Evolutionary conservation across 1,140 invertebrate genomes (phyloP).

Genomic region (Drosophila nannoptera): DNA sequence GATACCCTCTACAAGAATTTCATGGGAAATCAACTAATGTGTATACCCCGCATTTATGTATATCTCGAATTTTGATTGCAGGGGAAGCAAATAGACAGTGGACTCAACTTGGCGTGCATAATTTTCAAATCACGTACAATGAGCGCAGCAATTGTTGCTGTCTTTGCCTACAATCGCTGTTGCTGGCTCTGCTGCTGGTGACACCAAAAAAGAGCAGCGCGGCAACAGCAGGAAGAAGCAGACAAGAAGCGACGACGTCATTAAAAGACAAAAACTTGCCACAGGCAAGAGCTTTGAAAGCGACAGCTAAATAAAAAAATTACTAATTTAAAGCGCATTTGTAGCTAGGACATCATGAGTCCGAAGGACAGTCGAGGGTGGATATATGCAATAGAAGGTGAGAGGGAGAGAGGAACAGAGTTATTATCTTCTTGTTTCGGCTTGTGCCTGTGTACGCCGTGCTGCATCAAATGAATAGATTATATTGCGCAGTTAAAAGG

Average conservation of each 20-base stretch:
- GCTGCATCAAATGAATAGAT: constrained; percentile 72
- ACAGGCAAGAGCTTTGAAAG: constrained; percentile 26
- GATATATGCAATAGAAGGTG: constrained; percentile 30
- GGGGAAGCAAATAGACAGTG: constrained; percentile 35
- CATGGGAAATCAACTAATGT: background rate
- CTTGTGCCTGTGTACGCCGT: constrained; percentile 48
- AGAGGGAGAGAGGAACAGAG: background rate
- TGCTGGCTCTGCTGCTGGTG: constrained; percentile 37
- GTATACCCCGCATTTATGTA: background rate
- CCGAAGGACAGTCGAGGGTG: constrained; percentile 5
- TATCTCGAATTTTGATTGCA: background rate
- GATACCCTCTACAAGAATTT: constrained; percentile 18
- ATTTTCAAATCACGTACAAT: constrained; percentile 76
- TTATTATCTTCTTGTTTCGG: constrained; percentile 21
- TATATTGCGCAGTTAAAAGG: constrained; percentile 73
- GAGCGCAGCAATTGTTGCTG: constrained; percentile 48
- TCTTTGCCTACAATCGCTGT: constrained; percentile 24
- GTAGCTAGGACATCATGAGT: background rate
- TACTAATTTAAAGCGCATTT: constrained; percentile 69
- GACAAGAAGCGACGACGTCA: constrained; percentile 46
- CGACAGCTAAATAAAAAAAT: constrained; percentile 30
- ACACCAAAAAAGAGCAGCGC: constrained; percentile 49
- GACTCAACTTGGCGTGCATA: constrained; percentile 61
- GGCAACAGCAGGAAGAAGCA: constrained; percentile 11
- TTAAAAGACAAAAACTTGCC: constrained; percentile 61